phyloP scores from a whole-genome alignment of 2,797 vertebrate species.

The Aphelocoma californica region DNA sequence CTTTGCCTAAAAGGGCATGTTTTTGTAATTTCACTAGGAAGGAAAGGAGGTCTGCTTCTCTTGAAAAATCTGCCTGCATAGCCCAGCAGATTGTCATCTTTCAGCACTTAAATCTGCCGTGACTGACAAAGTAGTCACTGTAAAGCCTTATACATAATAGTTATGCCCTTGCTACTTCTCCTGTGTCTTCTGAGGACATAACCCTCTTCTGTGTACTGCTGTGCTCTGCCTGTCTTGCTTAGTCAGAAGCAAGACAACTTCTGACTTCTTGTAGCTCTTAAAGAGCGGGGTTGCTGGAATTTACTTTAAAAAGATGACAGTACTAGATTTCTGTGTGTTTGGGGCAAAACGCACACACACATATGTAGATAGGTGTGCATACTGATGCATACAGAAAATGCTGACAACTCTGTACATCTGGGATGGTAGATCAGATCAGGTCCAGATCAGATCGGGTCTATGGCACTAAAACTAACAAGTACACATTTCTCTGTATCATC shows the following conservation, averaged over 20 bases:
- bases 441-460: neutral
- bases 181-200: neutral
- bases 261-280: neutral
- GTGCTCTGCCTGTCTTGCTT: neutral
- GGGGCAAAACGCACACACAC: neutral
- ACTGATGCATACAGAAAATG: neutral
- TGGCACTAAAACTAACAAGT: neutral
- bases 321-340: neutral
- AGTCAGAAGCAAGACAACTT: neutral
- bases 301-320: neutral
- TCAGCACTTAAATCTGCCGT: neutral
- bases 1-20: neutral
- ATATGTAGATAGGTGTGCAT: accelerated
- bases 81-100: neutral
- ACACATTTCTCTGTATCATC: neutral
- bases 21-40: neutral
- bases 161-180: neutral
- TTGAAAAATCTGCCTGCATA: neutral
- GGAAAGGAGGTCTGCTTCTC: neutral
- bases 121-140: neutral
- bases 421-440: neutral
- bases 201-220: neutral
- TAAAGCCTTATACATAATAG: neutral
- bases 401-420: neutral
- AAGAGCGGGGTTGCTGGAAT: neutral